A percentile compares a stretch with the other conserved stretches of the same genome.
Conservation (phyloP, 2,797 vertebrate species). For the Lemur catta region DNA sequence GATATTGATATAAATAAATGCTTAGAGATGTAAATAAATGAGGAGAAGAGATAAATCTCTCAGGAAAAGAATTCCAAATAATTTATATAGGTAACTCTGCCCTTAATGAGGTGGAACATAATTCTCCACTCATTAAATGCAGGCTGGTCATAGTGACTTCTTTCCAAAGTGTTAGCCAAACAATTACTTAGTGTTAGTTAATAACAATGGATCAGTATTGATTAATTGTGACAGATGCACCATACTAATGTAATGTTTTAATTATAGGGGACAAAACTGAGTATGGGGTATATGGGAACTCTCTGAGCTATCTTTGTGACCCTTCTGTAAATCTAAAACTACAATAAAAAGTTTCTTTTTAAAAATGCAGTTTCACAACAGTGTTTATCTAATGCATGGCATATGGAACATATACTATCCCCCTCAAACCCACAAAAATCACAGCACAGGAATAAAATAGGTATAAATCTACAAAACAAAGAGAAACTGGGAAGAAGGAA, state of each 20-base stretch:
- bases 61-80: background rate
- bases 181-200: background rate
- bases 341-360: background rate
- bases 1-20: background rate
- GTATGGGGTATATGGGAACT: background rate
- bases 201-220: background rate
- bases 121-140: background rate
- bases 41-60: background rate
- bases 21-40: background rate
- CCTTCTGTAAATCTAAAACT: slow-evolving; percentile 11
- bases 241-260: background rate
- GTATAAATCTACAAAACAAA: background rate
- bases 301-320: background rate
- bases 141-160: background rate
- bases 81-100: background rate
- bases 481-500: background rate
- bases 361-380: background rate
- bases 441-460: background rate
- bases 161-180: background rate
- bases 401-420: background rate
- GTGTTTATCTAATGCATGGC: background rate
- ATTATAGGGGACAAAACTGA: background rate
- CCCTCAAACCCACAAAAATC: background rate
- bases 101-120: background rate
- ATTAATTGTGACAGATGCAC: background rate